Evolutionary conservation across 2,797 vertebrate species (phyloP), one percentile per base, ranked within the genome.

Genomic region (Cossypha niveicapilla): DNA sequence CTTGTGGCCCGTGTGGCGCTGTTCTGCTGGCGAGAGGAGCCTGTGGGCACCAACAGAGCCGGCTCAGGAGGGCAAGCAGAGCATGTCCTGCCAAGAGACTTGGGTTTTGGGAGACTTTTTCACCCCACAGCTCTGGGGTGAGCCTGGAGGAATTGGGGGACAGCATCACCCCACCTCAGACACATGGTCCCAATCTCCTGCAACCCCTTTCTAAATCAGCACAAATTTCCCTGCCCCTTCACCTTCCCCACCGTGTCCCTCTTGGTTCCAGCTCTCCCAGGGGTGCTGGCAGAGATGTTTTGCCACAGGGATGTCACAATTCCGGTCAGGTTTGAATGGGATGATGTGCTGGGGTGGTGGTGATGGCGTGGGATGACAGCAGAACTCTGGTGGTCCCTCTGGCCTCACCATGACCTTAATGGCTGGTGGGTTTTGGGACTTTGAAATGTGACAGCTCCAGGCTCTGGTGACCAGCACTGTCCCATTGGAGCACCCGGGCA

Each of bases 181-280:
- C 68, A 76, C 11, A 7, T 0, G 0, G 54, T 81, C 81, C 45
- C 5, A 1, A 63, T 75, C 48, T 91, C 72, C 67, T 89, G 71
- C 74, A 84, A 62, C 58, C 34, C 70, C 37, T 72, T 74, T 92
- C 48, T 86, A 82, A 95, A 96, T 91, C 95, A 97, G 96, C 96
- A 96, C 93, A 96, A 94, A 21, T 60, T 73, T 67, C 71, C 77
- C 35, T 74, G 53, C 19, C 35, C 75, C 37, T 61, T 76, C 3
- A 3, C 75, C 19, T 39, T 58, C 41, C 45, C 34, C 10, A 1
- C 18, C 25, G 28, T 15, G 27, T 65, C 19, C 27, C 2, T 32
- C 44, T 58, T 25, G 79, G 58, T 54, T 92, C 80, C 0, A 0
- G 39, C 47, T 62, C 58, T 65, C 50, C 70, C 0, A 0, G 65